Base-by-base conservation (phyloP, 2,113 vertebrate genomes). In the Elachura formosa region DNA sequence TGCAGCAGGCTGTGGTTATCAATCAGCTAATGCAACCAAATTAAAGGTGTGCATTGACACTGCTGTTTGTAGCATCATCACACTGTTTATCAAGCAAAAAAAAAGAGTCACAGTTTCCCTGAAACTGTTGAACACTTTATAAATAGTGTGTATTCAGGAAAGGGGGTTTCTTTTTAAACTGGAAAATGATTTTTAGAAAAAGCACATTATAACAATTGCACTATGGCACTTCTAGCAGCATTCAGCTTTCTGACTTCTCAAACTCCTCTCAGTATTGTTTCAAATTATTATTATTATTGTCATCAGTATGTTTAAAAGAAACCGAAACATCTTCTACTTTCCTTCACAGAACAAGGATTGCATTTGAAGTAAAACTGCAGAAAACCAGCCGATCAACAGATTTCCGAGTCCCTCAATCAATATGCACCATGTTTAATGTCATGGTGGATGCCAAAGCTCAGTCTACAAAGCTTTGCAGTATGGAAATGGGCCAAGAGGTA, bases 371-470 rank as follows among this genome's bases (percentile, higher is more conserved):
- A 93, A 99, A 99, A 97, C 98, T 99, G 94, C 99, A 99, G 98
- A 99, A 98, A 98, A 99, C 99, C 98, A 99, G 99, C 96, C 98
- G 99, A 96, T 98, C 99, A 95, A 99, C 99, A 98, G 99, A 99
- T 98, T 99, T 99, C 98, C 98, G 99, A 87, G 99, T 99, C 94
- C 99, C 99, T 61, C 99, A 99, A 97, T 99, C 99, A 96, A 99
- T 99, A 98, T 99, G 99, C 98, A 99, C 99, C 98, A 99, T 99
- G 99, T 99, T 99, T 98, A 99, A 99, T 80, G 99, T 99, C 97
- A 99, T 99, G 99, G 99, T 99, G 97, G 99, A 99, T 96, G 99
- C 99, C 98, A 99, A 98, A 97, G 98, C 98, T 96, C 99, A 99
- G 96, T 99, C 99, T 89, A 99, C 99, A 98, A 99, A 99, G 98